These are phyloP conservation scores for Nanorana parkeri DNA, from an alignment of 2,113 vertebrate species.

Conservation along the genomic window DNA sequence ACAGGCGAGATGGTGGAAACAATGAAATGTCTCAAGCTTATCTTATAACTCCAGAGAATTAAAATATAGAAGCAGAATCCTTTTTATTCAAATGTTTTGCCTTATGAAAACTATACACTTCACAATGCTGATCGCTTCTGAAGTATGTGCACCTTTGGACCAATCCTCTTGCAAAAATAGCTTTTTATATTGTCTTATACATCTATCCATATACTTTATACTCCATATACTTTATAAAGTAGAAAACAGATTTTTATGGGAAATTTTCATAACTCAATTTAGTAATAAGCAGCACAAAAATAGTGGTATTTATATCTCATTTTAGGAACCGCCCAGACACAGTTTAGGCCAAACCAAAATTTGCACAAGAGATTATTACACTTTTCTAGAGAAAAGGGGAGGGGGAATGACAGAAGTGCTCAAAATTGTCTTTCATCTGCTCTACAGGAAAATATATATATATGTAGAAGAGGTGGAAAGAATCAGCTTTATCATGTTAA, in stretches of 20 bases:
- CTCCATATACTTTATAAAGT: conserved; percentile 42
- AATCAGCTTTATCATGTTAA: too few species aligned
- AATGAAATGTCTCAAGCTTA: conserved; percentile 35
- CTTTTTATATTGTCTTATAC: background rate
- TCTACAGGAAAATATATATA: too few species aligned
- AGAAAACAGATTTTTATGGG: conserved; percentile 22
- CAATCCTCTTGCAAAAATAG: conserved; percentile 45
- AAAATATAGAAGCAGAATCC: conserved; percentile 10
- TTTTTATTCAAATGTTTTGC: background rate
- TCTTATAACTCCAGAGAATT: background rate
- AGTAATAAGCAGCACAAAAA: background rate
- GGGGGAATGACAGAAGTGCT: background rate
- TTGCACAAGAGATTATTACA: background rate
- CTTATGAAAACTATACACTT: conserved; percentile 31
- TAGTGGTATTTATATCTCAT: conserved; percentile 20
- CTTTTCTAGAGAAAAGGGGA: too few species aligned
- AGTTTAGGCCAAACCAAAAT: conserved; percentile 21
- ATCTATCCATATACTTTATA: conserved; percentile 40
- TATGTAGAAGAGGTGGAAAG: too few species aligned
- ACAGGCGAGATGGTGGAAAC: conserved; percentile 34
- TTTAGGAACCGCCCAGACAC: background rate
- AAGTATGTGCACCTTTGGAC: conserved; percentile 35
- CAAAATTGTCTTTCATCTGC: background rate
- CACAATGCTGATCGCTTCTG: conserved; percentile 28
- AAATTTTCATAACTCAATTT: conserved; percentile 17